phyloP scores from a whole-genome alignment of 2,113 vertebrate species.

The Anarhynchus alexandrinus region DNA sequence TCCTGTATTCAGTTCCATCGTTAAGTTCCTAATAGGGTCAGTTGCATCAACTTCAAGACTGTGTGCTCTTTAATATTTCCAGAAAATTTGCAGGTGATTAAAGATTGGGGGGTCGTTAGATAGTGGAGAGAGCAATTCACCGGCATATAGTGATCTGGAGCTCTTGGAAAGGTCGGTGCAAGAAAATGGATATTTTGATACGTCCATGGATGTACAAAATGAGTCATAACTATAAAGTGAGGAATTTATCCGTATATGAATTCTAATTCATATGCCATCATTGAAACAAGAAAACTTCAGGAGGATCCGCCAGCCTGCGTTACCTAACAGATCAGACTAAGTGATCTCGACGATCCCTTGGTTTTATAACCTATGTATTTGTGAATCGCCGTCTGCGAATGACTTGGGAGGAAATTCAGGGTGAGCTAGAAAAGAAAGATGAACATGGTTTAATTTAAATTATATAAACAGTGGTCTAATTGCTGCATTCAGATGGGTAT shows the following conservation, averaged over 20 bases:
- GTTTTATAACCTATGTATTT: not conserved
- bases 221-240: not conserved
- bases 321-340: not conserved
- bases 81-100: not conserved
- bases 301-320: not conserved
- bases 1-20: not conserved
- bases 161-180: not conserved
- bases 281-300: not conserved
- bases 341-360: rapidly evolving
- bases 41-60: not conserved
- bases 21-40: not conserved
- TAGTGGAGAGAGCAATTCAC: not conserved
- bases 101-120: rapidly evolving
- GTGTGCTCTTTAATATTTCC: not conserved
- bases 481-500: not conserved
- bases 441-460: not conserved
- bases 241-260: not conserved
- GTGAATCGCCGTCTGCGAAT: not conserved
- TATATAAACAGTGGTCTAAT: not conserved
- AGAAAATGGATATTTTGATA: not conserved
- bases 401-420: not conserved
- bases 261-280: not conserved
- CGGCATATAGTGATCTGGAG: not conserved
- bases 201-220: not conserved
- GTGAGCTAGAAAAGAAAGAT: not conserved